phyloP scores from a whole-genome alignment of 2,888 invertebrate genomes.

The Leptopterna dolabrata region DNA sequence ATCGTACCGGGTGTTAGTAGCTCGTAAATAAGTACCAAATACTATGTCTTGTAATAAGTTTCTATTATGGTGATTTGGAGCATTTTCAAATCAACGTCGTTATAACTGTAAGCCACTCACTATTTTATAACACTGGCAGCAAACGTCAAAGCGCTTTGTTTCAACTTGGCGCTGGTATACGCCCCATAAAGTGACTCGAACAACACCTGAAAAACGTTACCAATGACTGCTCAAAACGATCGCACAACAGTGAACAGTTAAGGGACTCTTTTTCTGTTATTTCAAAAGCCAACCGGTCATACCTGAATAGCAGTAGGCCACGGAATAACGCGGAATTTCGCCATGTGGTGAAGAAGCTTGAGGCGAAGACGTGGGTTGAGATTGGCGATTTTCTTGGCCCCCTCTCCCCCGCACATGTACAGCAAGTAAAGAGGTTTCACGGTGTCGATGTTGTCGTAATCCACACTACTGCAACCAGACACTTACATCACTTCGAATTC shows the following conservation, averaged over 20 bases:
- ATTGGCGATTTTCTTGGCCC: constrained; percentile 79
- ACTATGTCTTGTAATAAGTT: too few species aligned
- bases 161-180: constrained; percentile 85
- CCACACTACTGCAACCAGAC: constrained; percentile 72
- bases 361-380: constrained; percentile 86
- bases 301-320: constrained; percentile 83
- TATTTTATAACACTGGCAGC: constrained; percentile 82
- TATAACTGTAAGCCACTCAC: constrained; percentile 70
- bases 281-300: too few species aligned
- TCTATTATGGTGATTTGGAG: too few species aligned
- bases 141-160: constrained; percentile 84
- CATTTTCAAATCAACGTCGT: too few species aligned
- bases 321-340: constrained; percentile 78
- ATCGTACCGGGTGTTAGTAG: too few species aligned
- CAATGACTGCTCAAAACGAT: too few species aligned
- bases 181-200: constrained; percentile 89
- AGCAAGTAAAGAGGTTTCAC: constrained; percentile 82
- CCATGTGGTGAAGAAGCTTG: constrained; percentile 85
- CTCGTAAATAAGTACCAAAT: too few species aligned
- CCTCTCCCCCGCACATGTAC: constrained; percentile 73
- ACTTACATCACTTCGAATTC: too few species aligned
- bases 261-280: too few species aligned
- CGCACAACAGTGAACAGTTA: too few species aligned
- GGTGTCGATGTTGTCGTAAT: constrained; percentile 79
- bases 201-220: constrained; percentile 74